Evolutionary conservation across 53 echinoderm and acorn worm species (phyloP), one percentile per base, ranked within the genome.

Genomic region (Actinopyga echinites): DNA sequence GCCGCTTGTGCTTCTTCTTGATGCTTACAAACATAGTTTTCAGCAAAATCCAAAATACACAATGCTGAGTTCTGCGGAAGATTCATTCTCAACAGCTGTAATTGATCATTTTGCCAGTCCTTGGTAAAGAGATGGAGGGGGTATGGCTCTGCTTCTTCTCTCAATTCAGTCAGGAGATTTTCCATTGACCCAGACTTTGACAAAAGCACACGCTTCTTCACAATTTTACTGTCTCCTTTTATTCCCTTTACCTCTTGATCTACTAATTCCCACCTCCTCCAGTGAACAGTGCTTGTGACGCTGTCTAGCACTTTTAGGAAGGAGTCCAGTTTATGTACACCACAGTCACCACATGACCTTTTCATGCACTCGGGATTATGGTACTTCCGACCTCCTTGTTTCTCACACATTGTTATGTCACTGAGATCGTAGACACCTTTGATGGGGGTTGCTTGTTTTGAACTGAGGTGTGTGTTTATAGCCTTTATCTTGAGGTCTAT

Each of bases 81-180:
- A 21, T 61, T 61, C 20, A 21, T 17, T 21, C 61, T 8, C 19
- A 61, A 17, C 10, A 30, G 8, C 7, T 25, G 61, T 15, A 30
- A 21, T 25, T 75, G 86, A 28, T 8, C 23, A 56, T 75, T 80
- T 45, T 86, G 86, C 86, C 86, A 86, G 57, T 86, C 86, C 40
- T 86, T 86, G n/a, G 79, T 80, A 40, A 86, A 86, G 1, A 86
- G 57, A 56, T 86, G 86, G 1, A 20, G 68, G 0, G 67, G 17
- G 57, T 80, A 80, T 65, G 65, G 56, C 8, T 33, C n/a, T 11
- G 69, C 58, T 44, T 86, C 86, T 33, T 65, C 67, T 4, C 40
- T 86, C 38, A 86, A 36, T 26, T 80, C 86, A 56, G 2, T 28
- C 31, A 55, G 5, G 2, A 86, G 52, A 22, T 80, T 25, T 2